Evolutionary conservation across 2,113 vertebrate genomes (phyloP), one percentile per base, ranked within the genome.

Genomic region (Hipposideros armiger): DNA sequence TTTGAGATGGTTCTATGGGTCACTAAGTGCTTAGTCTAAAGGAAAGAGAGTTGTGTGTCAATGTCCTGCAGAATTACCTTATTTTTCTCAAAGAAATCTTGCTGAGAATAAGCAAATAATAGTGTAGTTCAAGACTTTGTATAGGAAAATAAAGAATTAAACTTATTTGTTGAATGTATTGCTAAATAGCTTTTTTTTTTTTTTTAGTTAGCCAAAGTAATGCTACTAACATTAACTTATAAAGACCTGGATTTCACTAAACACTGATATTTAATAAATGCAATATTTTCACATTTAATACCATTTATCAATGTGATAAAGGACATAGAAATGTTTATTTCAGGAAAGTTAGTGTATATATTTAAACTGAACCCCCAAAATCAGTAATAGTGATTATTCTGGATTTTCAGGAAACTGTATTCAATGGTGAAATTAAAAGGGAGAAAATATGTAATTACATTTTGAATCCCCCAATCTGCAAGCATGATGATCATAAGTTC

Each of bases 11-110:
- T 96, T 94, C 32, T 67, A 88, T 69, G 60, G 60, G 72, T 86
- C 89, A 96, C 67, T 78, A 86, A 82, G 36, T 85, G 62, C 70
- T 94, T 86, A 93, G 47, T 86, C 17, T 86, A 86, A 72, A 62
- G 50, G 42, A 92, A 94, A 92, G 30, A 69, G 11, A 77, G 42
- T 40, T 91, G 4, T 91, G 5, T 78, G 76, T 45, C 80, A 77
- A 14, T 40, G 45, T 77, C 19, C 19, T 93, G 19, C 4, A 85
- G 9, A 26, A 88, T 86, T 85, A 66, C 32, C 0, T 85, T 72
- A 72, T 66, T 81, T 93, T 62, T 72, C 20, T 17, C 24, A 17
- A 58, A 92, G 56, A 67, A 82, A 15, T 36, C 7, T 70, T 58
- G 22, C 83, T 90, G 74, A 74, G 11, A 84, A 84, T 19, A 89